Conservation (phyloP, 1,140 invertebrate genomes). For the Eufriesea mexicana region DNA sequence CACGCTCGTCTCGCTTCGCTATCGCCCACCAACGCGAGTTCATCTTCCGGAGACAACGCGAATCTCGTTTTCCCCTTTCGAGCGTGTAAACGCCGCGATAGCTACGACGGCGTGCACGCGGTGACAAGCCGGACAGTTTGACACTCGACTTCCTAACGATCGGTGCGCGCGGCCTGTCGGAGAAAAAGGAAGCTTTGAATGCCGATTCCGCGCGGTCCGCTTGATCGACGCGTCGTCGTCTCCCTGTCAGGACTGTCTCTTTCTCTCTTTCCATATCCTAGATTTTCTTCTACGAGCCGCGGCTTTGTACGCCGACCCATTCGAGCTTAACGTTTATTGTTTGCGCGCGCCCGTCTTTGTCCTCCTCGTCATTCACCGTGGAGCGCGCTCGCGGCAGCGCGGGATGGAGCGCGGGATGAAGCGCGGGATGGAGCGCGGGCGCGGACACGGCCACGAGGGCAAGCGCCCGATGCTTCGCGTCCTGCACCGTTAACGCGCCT, state of each 20-base stretch:
- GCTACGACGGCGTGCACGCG: constrained; percentile 23
- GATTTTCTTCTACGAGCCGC: constrained; percentile 43
- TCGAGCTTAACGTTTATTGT: constrained; percentile 63
- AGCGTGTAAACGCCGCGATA: constrained; percentile 55
- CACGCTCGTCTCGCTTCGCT: neutral
- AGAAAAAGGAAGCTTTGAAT: constrained; percentile 60
- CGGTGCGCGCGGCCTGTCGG: constrained; percentile 43
- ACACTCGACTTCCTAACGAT: constrained; percentile 68
- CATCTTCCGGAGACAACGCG: constrained; percentile 56
- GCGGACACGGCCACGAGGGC: too few relatives aligned
- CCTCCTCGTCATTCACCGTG: constrained; percentile 46
- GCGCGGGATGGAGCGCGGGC: neutral
- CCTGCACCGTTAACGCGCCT: constrained; percentile 36
- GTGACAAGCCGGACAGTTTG: constrained; percentile 62
- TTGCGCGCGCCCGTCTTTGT: constrained; percentile 50
- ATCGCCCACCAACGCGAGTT: constrained; percentile 47
- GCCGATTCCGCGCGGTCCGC: constrained; percentile 39
- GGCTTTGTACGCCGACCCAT: constrained; percentile 50
- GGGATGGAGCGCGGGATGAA: neutral
- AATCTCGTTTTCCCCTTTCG: constrained; percentile 53
- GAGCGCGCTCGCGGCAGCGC: neutral
- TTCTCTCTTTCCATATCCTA: constrained; percentile 42
- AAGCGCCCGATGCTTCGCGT: constrained; percentile 1
- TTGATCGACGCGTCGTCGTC: constrained; percentile 65
- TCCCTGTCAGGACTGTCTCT: constrained; percentile 40